A percentile compares a stretch with the other conserved stretches of the same genome.
Conservation (phyloP, 2,888 invertebrate genomes). For the Pyrocoelia pectoralis region DNA sequence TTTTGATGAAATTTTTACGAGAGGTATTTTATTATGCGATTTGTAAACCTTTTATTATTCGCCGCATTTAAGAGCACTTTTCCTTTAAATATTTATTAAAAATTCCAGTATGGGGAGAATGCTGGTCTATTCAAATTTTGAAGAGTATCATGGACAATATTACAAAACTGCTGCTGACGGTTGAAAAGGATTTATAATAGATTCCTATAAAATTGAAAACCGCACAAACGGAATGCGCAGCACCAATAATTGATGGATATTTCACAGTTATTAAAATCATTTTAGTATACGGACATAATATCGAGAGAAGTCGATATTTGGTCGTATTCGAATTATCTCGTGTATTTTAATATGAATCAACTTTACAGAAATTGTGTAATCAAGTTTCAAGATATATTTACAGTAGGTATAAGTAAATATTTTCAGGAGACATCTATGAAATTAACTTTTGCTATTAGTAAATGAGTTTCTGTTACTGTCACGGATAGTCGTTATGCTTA, state of each 20-base stretch:
- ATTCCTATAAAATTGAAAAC: conserved; percentile 7
- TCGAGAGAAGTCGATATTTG: too few relatives aligned
- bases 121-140: conserved; percentile 40
- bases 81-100: conserved; percentile 38
- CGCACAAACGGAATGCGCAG: not conserved
- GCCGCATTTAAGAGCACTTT: conserved; percentile 40
- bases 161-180: conserved; percentile 34
- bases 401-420: too few relatives aligned
- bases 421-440: too few relatives aligned
- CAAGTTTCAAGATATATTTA: too few relatives aligned
- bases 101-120: conserved; percentile 41
- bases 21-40: conserved; percentile 13
- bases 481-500: too few relatives aligned
- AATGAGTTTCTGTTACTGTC: too few relatives aligned
- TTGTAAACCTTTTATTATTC: conserved; percentile 26
- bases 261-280: too few relatives aligned
- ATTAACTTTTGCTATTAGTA: too few relatives aligned
- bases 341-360: too few relatives aligned
- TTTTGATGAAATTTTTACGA: conserved; percentile 12
- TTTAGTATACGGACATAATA: too few relatives aligned
- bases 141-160: conserved; percentile 36
- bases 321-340: too few relatives aligned
- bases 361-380: too few relatives aligned
- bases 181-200: conserved; percentile 26
- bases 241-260: not conserved